Base-by-base conservation (phyloP, 2,888 invertebrate species). In the Erannis defoliaria region DNA sequence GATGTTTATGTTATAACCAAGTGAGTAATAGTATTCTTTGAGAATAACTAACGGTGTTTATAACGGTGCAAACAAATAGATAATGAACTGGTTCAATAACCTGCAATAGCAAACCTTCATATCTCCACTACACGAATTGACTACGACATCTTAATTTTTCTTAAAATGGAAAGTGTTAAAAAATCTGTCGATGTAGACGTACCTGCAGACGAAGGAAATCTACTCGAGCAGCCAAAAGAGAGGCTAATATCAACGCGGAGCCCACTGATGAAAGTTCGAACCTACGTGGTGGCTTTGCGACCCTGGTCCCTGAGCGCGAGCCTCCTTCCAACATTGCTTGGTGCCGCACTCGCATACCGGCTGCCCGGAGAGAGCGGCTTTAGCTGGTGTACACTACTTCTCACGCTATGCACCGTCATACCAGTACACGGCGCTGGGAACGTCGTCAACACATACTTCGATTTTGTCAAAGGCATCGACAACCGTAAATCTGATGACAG, bases 361-460 rank as follows among this genome's bases (percentile, higher is more conserved):
- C 94, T 96, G 60, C 95, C 96, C 18, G 96, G 96, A 71, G 94
- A 95, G 23, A 92, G 94, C 31, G 95, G 96, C 66, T 98, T 98
- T 86, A 97, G 96, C 81, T 95, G 96, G 92, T 89, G 96, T 63
- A 95, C 96, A 0, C 94, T 98, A 70, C 77, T 98, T 43, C 93
- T 98, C 12, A 98, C 98, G 2, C 93, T 97, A 50, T 95, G 97
- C 74, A 98, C 98, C 2, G 96, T 98, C 19, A 94, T 98, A 62
- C 97, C 97, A 0, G 99, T 99, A 2, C 99, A 99, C 83, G 98
- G 98, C 64, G 99, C 99, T 64, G 99, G 98, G 54, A 99, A 99
- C 89, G 96, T 99, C 38, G 98, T 99, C 21, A 99, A 99, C 86
- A 99, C 99, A 0, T 99, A 98, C 85, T 99, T 97, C 84, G 99